Base-by-base conservation (phyloP, 1,140 invertebrate genomes). In the Drosophila pectinifera region DNA sequence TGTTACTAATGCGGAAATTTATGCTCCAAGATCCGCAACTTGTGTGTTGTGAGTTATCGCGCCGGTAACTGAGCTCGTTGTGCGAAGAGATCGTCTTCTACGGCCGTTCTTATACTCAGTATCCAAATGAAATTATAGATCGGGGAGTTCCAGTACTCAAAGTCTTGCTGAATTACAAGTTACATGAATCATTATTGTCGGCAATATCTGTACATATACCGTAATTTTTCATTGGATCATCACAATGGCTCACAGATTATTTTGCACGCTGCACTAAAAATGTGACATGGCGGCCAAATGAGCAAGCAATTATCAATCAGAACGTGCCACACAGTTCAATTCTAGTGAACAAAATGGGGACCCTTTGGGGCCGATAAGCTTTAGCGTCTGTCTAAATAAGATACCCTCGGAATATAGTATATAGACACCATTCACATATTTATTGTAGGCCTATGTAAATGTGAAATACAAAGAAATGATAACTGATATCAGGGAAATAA, bases 1-100 rank as follows among this genome's bases (percentile, higher is more conserved):
- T 63, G 43, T 59, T 54, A 51, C 75, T 82, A 88, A 88, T 89
- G 72, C 79, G 72, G 75, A 89, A 83, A 86, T 83, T 83, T 84
- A 80, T 85, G 81, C 57, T 84, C 31, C 34, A 36, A 78, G 62
- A 67, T 57, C 48, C 26, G 39, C 59, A 73, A 39, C 22, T 48
- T 54, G 45, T 28, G 74, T 79, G 24, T 42, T 46, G 41, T 16
- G 78, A 72, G 62, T 78, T 89, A 83, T 89, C 83, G 53, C 67
- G 67, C 51, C 84, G 73, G 72, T 70, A 36, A 76, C 67, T 59
- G 24, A 58, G 55, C 46, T 69, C 59, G 84, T 58, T 73, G 43
- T 88, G 84, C 31, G 22, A 5, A 5, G 28, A 34, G 42, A 41
- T 54, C 36, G 42, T 58, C 36, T 55, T 55, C 24, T 10, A 16